Percentiles rank a stretch among this genome's conserved stretches.
Evolutionary conservation across 2,888 invertebrate genomes (phyloP).

Genomic region (Thymelicus lineola): DNA sequence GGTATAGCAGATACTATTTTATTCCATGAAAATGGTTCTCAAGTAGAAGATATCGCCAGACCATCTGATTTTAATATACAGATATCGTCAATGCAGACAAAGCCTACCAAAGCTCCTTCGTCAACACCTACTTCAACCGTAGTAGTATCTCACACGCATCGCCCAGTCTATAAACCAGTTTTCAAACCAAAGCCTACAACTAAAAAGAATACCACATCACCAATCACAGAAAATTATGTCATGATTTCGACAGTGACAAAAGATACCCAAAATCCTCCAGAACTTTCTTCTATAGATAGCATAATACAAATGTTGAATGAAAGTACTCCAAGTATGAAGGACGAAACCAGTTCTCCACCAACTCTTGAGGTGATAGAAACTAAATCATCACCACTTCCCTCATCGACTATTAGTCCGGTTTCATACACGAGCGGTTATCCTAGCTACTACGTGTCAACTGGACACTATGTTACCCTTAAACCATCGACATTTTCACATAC

Average conservation of each 20-base stretch:
- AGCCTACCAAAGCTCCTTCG: slow-evolving; percentile 67
- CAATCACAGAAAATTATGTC: slow-evolving; percentile 81
- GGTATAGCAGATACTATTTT: slow-evolving; percentile 87
- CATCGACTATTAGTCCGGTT: slow-evolving; percentile 58
- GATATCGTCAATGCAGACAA: slow-evolving; percentile 79
- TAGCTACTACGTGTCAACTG: slow-evolving; percentile 64
- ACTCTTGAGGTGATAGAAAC: slow-evolving; percentile 64
- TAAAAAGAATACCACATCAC: slow-evolving; percentile 53
- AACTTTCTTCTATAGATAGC: slow-evolving; percentile 79
- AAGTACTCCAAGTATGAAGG: slow-evolving; percentile 71
- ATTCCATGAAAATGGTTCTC: slow-evolving; percentile 83
- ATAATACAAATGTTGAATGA: slow-evolving; percentile 88
- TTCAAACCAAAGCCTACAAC: slow-evolving; percentile 83
- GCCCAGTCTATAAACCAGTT: slow-evolving; percentile 77
- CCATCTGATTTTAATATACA: slow-evolving; percentile 82
- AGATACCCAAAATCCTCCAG: slow-evolving; percentile 70
- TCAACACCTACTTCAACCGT: slow-evolving; percentile 62
- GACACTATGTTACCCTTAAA: slow-evolving; percentile 75
- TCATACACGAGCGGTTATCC: slow-evolving; percentile 67
- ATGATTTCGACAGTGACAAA: slow-evolving; percentile 84
- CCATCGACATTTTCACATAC: slow-evolving; percentile 55
- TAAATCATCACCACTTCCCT: slow-evolving; percentile 70
- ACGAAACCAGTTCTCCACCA: slow-evolving; percentile 66
- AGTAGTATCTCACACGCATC: slow-evolving; percentile 68
- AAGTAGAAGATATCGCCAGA: slow-evolving; percentile 79